phyloP scores from a whole-genome alignment of 2,797 vertebrate genomes.

The Antennarius maculatus region DNA sequence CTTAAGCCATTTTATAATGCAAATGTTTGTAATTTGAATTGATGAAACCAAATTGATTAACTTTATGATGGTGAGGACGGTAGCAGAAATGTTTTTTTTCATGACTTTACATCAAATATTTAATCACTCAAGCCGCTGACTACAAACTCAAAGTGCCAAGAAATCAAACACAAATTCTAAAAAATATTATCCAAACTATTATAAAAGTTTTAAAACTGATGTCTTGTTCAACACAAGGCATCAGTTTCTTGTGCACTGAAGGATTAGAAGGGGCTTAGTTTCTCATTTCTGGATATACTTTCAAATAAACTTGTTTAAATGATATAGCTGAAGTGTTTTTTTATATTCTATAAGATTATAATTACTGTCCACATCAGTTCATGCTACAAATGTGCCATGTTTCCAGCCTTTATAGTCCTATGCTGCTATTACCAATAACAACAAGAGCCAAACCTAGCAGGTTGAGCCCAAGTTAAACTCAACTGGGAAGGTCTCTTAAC shows the following conservation, averaged over 20 bases:
- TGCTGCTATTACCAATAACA: neutral
- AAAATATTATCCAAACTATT: constrained; percentile 5
- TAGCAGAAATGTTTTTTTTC: neutral
- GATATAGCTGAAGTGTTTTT: constrained; percentile 26
- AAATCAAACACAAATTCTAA: neutral
- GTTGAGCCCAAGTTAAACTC: neutral
- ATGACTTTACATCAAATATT: constrained; percentile 1
- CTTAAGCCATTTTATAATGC: neutral
- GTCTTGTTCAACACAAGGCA: neutral
- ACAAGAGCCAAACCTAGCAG: neutral
- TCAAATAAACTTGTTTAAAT: constrained; percentile 4
- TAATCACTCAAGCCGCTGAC: neutral
- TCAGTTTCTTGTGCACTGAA: neutral
- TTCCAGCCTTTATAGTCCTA: constrained; percentile 2
- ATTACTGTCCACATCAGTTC: neutral
- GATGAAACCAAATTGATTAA: neutral
- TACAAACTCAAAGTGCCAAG: neutral
- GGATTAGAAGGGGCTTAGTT: neutral
- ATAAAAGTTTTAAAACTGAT: neutral
- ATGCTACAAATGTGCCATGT: neutral
- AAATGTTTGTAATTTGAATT: constrained; percentile 2
- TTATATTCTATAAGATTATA: constrained; percentile 19
- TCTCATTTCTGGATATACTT: constrained; percentile 11
- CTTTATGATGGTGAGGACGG: neutral
- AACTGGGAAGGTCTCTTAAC: constrained; percentile 19